Base-by-base conservation (phyloP, 2,888 invertebrate genomes). In the Ectropis crepuscularia region DNA sequence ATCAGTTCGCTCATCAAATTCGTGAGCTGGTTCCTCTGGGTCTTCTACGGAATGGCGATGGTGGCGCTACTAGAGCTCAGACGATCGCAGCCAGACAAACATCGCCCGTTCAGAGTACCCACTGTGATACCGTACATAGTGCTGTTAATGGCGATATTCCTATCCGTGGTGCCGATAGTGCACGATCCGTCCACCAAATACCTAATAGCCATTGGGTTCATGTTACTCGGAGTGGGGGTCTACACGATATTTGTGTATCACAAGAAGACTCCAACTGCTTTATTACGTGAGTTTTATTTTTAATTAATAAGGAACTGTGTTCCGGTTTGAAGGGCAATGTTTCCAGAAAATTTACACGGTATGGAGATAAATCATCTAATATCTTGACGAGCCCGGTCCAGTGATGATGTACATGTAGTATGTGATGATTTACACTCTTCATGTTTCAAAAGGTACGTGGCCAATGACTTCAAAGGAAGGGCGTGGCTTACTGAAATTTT, bases 21-120 rank as follows among this genome's bases (percentile, higher is more conserved):
- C 81, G 96, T 97, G 48, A 97, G 97, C 82, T 97, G 97, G 92
- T 94, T 97, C 68, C 95, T 97, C 28, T 98, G 97, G 97, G 94
- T 97, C 66, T 97, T 97, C 88, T 98, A 97, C 82, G 97, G 97
- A 0, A 85, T 95, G 0, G 96, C 97, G 0, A 96, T 97, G 96
- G 93, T 96, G 0, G 95, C 97, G 0, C 88, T 98, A 12, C 83
- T 98, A 42, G 94, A 97, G 0, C 88, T 98, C 76, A 86, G 97
- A 51, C 95, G 85, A 74, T 97, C 96, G 0, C 95, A 95, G 78
- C 94, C 95, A 5, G 85, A 95, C 64, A 94, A 93, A 36, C 93
- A 92, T 0, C 91, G 97, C 62, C 97, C 97, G 0, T 97, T 97
- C 77, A 94, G 94, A 81, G 96, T 96, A 8, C 96, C 96, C 1